Percentiles rank a stretch among this genome's conserved stretches.
Conservation (phyloP, 2,113 vertebrate species). For the Nothocercus nigrocapillus region DNA sequence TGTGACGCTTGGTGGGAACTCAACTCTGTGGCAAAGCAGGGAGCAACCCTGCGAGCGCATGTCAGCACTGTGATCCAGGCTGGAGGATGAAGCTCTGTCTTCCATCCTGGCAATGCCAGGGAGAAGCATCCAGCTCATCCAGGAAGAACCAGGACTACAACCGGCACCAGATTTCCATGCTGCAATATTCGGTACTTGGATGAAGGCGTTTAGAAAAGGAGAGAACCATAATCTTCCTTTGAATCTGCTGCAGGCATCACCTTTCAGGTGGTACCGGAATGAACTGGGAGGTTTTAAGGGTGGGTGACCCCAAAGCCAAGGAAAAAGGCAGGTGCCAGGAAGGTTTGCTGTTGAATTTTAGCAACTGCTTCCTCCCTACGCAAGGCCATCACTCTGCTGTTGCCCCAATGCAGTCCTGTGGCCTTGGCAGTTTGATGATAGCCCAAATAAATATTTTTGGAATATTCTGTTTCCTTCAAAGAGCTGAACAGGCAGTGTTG, state of each 20-base stretch:
- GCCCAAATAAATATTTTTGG: conserved; percentile 8
- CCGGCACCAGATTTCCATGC: not conserved
- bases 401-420: not conserved
- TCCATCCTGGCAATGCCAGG: not conserved
- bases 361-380: not conserved
- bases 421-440: not conserved
- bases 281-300: not conserved
- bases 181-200: not conserved
- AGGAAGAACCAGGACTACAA: not conserved
- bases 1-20: not conserved
- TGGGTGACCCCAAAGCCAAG: not conserved
- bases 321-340: not conserved
- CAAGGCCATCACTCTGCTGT: not conserved
- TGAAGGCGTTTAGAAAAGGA: not conserved
- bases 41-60: fast-evolving
- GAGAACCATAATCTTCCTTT: not conserved
- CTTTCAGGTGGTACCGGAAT: not conserved
- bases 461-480: not conserved
- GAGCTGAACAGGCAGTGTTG: not conserved
- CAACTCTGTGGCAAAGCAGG: not conserved
- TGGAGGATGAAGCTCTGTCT: not conserved
- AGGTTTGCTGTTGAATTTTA: not conserved
- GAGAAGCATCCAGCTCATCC: not conserved
- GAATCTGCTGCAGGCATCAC: not conserved
- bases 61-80: not conserved